These are phyloP conservation scores for Danaus chrysippus DNA, from an alignment of 2,888 invertebrate genomes.

Conservation along the genomic window DNA sequence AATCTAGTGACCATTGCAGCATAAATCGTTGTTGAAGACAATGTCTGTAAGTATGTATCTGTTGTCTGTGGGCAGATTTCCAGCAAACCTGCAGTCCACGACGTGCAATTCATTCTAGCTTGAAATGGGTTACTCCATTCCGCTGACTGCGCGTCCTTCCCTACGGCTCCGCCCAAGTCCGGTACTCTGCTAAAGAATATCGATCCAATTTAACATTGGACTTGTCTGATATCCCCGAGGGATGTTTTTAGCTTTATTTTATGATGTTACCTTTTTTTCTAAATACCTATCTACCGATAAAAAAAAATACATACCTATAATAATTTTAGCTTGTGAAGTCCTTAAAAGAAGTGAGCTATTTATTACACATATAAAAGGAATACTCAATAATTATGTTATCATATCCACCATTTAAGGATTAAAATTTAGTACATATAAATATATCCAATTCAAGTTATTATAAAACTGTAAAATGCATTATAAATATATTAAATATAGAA, in stretches of 20 bases:
- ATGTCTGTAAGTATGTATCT: slow-evolving; percentile 39
- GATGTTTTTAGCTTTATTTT: slow-evolving; percentile 14
- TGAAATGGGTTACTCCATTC: slow-evolving; percentile 75
- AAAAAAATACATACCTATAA: too few species aligned
- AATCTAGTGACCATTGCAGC: background rate
- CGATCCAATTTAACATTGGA: slow-evolving; percentile 29
- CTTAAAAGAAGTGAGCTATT: too few species aligned
- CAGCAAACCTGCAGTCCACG: slow-evolving; percentile 72
- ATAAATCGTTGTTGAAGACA: slow-evolving; percentile 20
- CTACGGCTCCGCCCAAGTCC: slow-evolving; percentile 59
- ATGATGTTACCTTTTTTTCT: too few species aligned
- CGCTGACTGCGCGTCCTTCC: slow-evolving; percentile 67
- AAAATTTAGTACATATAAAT: too few species aligned
- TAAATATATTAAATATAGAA: too few species aligned
- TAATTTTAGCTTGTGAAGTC: too few species aligned
- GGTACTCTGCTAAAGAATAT: slow-evolving; percentile 38
- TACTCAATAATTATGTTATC: too few species aligned
- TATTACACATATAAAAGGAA: too few species aligned
- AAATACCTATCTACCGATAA: too few species aligned
- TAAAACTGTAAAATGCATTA: too few species aligned
- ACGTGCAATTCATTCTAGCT: slow-evolving; percentile 75
- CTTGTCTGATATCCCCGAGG: slow-evolving; percentile 25
- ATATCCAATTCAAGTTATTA: too few species aligned
- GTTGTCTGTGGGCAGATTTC: slow-evolving; percentile 69
- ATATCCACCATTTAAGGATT: too few species aligned